Base-by-base conservation (phyloP, 2,113 vertebrate genomes). In the Microcebus ravelobensis region DNA sequence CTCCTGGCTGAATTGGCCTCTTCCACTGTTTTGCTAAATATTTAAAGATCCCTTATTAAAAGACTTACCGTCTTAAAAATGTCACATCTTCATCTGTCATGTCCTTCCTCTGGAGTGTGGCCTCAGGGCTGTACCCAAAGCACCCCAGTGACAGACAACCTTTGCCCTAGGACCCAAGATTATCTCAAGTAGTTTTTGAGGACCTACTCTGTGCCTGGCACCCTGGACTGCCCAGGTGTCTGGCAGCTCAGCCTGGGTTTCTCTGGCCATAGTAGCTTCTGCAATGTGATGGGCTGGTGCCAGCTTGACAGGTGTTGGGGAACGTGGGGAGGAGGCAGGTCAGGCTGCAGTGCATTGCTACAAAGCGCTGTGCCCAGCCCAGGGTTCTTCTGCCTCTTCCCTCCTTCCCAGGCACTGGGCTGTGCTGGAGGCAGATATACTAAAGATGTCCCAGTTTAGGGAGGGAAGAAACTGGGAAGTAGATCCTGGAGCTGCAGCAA, bases 31-130 rank as follows among this genome's bases (percentile, higher is more conserved):
- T 97, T 87, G 82, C 95, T 98, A 93, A 98, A 98, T 98, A 98
- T 98, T 98, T 98, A 95, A 98, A 97, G 96, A 95, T 77, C 74
- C 96, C 96, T 98, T 98, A 98, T 98, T 98, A 98, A 98, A 98
- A 97, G 96, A 98, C 97, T 97, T 97, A 95, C 96, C 73, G 29
- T 95, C 96, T 87, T 96, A 80, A 97, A 98, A 81, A 90, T 95
- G 55, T 63, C 96, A 94, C 97, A 70, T 92, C 92, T 96, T 94
- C 95, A 91, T 97, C 91, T 65, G 50, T 90, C 94, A 80, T 0
- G 1, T 13, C 7, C 31, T 83, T 83, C 1, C 59, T 89, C 90
- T 55, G 87, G 70, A 81, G 13, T 8, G 14, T n/a, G 63, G 59
- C 48, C 59, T 50, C 14, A 7, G 25, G 61, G 55, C 74, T 8